Conservation (phyloP, 2,888 invertebrate genomes). For the Epinotia ramella region DNA sequence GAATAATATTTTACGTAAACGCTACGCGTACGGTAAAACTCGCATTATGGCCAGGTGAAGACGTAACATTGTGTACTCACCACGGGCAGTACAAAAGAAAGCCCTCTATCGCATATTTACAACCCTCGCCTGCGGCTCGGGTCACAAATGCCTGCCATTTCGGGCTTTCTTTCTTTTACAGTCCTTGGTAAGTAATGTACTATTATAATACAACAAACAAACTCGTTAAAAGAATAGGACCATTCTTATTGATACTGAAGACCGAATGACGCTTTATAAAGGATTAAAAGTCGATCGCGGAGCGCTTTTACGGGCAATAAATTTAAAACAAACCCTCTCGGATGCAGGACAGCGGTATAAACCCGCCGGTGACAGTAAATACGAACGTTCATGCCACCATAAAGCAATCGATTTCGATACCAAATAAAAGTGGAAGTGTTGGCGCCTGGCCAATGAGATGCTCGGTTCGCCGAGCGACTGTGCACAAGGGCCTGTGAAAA, state of each 20-base stretch:
- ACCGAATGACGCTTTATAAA: constrained; percentile 50
- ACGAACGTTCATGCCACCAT: constrained; percentile 73
- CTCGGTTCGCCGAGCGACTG: constrained; percentile 61
- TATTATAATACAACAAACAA: not conserved
- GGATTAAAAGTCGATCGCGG: constrained; percentile 60
- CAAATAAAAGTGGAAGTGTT: constrained; percentile 75
- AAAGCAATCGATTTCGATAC: constrained; percentile 78
- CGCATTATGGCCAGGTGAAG: too few relatives aligned
- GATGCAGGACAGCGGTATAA: constrained; percentile 69
- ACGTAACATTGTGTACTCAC: too few relatives aligned
- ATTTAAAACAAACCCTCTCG: constrained; percentile 68
- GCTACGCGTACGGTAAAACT: too few relatives aligned
- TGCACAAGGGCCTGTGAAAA: constrained; percentile 65
- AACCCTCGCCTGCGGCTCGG: too few relatives aligned
- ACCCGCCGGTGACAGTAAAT: constrained; percentile 73
- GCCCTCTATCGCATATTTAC: too few relatives aligned
- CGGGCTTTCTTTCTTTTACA: too few relatives aligned
- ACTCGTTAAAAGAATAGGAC: constrained; percentile 41
- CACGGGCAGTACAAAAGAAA: too few relatives aligned
- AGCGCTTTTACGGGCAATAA: constrained; percentile 69
- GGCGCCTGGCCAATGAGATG: constrained; percentile 76
- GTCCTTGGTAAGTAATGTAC: too few relatives aligned
- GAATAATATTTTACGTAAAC: not conserved
- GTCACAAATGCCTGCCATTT: too few relatives aligned
- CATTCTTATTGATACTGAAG: constrained; percentile 53